These are phyloP conservation scores for Drosophila prostipennis DNA, from an alignment of 2,888 invertebrate genomes.

Conservation along the genomic window DNA sequence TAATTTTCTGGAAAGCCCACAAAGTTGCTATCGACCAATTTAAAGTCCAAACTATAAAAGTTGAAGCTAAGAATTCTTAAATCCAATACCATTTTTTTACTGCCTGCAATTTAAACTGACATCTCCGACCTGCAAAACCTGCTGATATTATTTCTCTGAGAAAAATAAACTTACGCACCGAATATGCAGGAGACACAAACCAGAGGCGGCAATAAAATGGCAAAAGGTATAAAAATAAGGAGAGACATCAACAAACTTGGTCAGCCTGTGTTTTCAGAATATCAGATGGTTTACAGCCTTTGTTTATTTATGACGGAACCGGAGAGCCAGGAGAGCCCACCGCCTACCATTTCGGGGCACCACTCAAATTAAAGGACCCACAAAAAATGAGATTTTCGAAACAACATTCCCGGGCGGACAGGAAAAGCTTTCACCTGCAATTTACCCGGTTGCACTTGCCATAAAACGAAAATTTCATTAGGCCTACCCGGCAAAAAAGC, in stretches of 20 bases:
- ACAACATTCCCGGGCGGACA: background rate
- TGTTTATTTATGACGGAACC: slow-evolving; percentile 47
- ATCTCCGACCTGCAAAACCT: slow-evolving; percentile 4
- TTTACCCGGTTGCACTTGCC: slow-evolving; percentile 44
- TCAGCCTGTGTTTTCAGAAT: slow-evolving; percentile 18
- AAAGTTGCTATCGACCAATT: no score
- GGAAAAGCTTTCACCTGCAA: slow-evolving; percentile 54
- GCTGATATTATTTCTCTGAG: slow-evolving; percentile 1
- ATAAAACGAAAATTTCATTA: slow-evolving; percentile 54
- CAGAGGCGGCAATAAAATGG: slow-evolving; percentile 26
- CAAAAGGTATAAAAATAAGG: background rate
- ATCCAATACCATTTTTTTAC: background rate
- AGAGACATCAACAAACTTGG: slow-evolving; percentile 11
- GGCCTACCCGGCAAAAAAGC: slow-evolving; percentile 18
- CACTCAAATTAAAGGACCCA: slow-evolving; percentile 46
- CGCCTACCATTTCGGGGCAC: slow-evolving; percentile 11
- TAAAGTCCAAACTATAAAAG: no score
- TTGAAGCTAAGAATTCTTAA: background rate
- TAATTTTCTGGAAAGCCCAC: no score
- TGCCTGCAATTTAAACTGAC: slow-evolving; percentile 8
- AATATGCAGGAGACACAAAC: slow-evolving; percentile 14
- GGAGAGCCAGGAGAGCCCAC: background rate
- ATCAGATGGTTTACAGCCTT: slow-evolving; percentile 42
- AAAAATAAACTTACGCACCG: slow-evolving; percentile 34
- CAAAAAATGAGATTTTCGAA: slow-evolving; percentile 31